Percentiles rank a stretch among this genome's conserved stretches.
phyloP scores from a whole-genome alignment of 2,113 vertebrate species.

The Pachyramphus minor region DNA sequence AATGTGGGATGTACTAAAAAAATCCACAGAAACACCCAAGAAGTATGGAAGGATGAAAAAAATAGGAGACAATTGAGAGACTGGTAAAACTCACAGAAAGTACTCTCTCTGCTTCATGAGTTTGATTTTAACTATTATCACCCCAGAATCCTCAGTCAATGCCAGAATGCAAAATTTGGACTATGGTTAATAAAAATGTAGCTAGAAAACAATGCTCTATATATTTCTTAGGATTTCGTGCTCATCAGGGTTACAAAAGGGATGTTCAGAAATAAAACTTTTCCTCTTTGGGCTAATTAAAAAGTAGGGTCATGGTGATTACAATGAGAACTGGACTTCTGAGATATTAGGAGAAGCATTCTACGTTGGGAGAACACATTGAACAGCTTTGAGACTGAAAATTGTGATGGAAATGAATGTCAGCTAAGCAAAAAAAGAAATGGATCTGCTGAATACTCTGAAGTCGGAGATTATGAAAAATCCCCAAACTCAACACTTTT shows the following conservation, averaged over 20 bases:
- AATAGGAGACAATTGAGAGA: background rate
- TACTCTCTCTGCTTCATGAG: background rate
- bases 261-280: background rate
- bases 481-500: rapidly evolving
- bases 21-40: background rate
- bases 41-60: background rate
- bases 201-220: background rate
- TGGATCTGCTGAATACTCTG: background rate
- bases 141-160: background rate
- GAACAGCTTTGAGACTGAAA: background rate
- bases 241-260: background rate
- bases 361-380: background rate
- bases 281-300: background rate
- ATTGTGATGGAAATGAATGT: background rate
- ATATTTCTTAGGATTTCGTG: background rate
- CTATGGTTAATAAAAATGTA: background rate
- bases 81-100: background rate
- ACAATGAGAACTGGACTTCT: background rate
- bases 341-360: background rate
- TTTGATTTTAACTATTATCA: constrained; percentile 30
- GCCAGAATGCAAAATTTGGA: constrained; percentile 36
- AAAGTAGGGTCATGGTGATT: background rate
- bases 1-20: background rate
- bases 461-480: background rate
- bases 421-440: background rate